Percentiles rank a stretch among this genome's conserved stretches.
These are phyloP conservation scores for Crypturellus undulatus DNA, from an alignment of 2,113 vertebrate genomes.

Conservation along the genomic window DNA sequence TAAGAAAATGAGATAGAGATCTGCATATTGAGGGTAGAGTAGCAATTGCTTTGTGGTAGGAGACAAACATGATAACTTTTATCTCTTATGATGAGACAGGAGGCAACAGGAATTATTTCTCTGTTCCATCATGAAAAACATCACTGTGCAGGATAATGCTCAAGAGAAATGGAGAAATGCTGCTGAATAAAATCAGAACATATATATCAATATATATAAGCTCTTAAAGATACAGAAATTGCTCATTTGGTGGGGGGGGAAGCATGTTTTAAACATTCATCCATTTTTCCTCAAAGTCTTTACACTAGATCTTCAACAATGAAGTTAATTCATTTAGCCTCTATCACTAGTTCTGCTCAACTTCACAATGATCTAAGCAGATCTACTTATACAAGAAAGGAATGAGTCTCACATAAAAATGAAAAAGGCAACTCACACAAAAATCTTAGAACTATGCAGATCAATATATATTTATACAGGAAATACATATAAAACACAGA, in stretches of 20 bases:
- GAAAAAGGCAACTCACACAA: background rate
- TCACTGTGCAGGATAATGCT: too few relatives aligned
- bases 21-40: too few relatives aligned
- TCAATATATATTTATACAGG: background rate
- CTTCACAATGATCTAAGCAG: background rate
- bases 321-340: background rate
- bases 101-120: too few relatives aligned
- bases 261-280: background rate
- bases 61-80: too few relatives aligned
- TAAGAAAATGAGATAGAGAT: too few relatives aligned
- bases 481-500: background rate
- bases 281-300: background rate
- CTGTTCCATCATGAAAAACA: too few relatives aligned
- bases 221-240: background rate
- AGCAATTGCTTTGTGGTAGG: too few relatives aligned
- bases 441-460: background rate
- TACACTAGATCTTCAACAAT: background rate
- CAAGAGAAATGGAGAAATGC: too few relatives aligned
- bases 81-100: too few relatives aligned
- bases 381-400: rapidly evolving
- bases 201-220: background rate
- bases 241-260: background rate
- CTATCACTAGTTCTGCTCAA: background rate
- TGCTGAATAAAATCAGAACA: background rate
- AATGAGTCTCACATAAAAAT: background rate